A percentile compares a stretch with the other conserved stretches of the same genome.
phyloP scores from a whole-genome alignment of 1,140 invertebrate genomes.

The Bombus superbus region DNA sequence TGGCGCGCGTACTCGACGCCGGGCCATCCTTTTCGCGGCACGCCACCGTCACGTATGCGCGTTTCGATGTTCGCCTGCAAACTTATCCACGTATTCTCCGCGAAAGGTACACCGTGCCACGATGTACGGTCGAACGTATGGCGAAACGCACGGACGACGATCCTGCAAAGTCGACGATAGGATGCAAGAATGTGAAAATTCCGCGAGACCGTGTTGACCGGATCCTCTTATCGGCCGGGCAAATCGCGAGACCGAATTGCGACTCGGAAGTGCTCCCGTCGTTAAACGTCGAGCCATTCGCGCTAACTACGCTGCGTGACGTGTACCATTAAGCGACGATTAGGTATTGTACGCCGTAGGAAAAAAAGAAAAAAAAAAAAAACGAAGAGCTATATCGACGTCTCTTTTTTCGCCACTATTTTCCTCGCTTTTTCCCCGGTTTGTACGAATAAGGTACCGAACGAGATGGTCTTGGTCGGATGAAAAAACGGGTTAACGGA shows the following conservation, averaged over 20 bases:
- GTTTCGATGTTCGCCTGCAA: too few relatives aligned
- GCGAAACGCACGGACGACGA: too few relatives aligned
- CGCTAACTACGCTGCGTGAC: slow-evolving; percentile 25
- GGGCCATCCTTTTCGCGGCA: neutral
- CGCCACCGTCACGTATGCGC: too few relatives aligned
- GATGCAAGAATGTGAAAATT: neutral
- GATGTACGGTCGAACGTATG: too few relatives aligned
- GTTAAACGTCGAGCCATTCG: neutral
- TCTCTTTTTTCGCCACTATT: neutral
- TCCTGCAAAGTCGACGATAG: too few relatives aligned
- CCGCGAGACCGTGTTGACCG: neutral
- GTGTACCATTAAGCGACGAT: slow-evolving; percentile 33
- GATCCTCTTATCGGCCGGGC: neutral
- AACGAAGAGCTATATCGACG: slow-evolving; percentile 6
- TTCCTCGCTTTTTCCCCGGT: neutral
- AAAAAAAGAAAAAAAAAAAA: neutral
- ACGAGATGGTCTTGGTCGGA: slow-evolving; percentile 5
- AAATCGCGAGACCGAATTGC: slow-evolving; percentile 14
- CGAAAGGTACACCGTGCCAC: neutral
- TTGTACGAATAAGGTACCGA: neutral
- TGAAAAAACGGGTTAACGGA: slow-evolving; percentile 66
- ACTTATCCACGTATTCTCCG: too few relatives aligned
- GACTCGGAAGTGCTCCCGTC: neutral
- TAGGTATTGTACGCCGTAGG: neutral
- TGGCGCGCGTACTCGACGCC: neutral